Conservation (phyloP, 1,140 invertebrate genomes). For the Bombus affinis region DNA sequence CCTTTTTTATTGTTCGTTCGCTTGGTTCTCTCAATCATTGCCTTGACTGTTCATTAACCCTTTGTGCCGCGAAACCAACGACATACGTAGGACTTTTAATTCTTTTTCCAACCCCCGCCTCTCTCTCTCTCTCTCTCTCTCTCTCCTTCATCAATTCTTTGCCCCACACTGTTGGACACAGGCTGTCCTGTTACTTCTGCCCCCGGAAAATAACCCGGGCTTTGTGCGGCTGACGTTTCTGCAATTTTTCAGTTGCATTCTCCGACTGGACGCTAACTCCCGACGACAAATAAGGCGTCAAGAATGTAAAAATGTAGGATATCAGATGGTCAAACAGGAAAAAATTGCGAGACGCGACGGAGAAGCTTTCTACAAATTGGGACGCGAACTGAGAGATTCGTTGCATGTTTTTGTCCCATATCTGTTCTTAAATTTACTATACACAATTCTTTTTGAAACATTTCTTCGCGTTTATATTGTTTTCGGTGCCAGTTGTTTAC, state of each 20-base stretch:
- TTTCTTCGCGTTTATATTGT: too few relatives aligned
- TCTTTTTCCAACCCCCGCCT: neutral
- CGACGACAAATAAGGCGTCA: slow-evolving; percentile 26
- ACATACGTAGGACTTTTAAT: slow-evolving; percentile 45
- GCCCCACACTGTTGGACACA: slow-evolving; percentile 13
- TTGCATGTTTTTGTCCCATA: too few relatives aligned
- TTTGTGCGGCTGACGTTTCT: slow-evolving; percentile 33
- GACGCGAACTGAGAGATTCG: neutral
- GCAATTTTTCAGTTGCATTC: slow-evolving; percentile 35
- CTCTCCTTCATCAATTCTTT: neutral
- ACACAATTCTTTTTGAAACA: too few relatives aligned
- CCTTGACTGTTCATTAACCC: slow-evolving; percentile 43
- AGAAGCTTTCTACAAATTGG: too few relatives aligned
- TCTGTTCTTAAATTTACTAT: too few relatives aligned
- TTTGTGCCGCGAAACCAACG: slow-evolving; percentile 9
- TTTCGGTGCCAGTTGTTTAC: too few relatives aligned
- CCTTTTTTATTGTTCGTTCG: slow-evolving; percentile 4
- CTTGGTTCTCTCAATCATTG: slow-evolving; percentile 25
- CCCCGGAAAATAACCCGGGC: slow-evolving; percentile 39
- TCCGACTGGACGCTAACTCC: neutral
- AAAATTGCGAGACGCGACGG: neutral
- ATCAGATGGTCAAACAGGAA: neutral
- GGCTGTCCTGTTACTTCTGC: slow-evolving; percentile 30
- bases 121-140: too few relatives aligned
- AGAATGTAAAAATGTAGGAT: neutral